Evolutionary conservation across 2,888 invertebrate species (phyloP).

Genomic region (Cosmorhoe ocellata): DNA sequence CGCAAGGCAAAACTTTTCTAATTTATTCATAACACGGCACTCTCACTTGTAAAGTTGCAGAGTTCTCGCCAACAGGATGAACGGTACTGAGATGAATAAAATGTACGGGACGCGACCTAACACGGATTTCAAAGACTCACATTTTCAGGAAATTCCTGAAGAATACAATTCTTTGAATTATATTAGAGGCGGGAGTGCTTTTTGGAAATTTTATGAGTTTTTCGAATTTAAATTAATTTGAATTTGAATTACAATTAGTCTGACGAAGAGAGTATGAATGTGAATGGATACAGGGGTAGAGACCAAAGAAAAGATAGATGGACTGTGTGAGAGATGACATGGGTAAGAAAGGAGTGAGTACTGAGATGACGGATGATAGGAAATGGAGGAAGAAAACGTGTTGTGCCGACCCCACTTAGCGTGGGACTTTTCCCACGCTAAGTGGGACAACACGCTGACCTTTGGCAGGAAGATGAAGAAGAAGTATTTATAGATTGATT

Average conservation of each 20-base stretch:
- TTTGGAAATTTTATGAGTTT: constrained; percentile 5
- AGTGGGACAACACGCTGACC: too few relatives aligned
- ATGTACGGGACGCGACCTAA: constrained; percentile 36
- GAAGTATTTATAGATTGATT: too few relatives aligned
- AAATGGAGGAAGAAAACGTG: too few relatives aligned
- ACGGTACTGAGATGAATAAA: constrained; percentile 58
- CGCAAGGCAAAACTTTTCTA: constrained; percentile 65
- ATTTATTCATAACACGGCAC: constrained; percentile 79
- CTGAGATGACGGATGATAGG: too few relatives aligned
- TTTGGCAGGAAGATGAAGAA: too few relatives aligned
- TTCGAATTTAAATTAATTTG: not conserved
- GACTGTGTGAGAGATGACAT: too few relatives aligned
- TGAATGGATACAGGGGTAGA: too few relatives aligned
- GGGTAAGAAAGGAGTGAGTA: too few relatives aligned
- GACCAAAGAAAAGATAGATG: too few relatives aligned
- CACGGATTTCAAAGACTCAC: constrained; percentile 16
- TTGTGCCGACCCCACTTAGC: too few relatives aligned
- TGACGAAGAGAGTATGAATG: too few relatives aligned
- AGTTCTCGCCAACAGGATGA: constrained; percentile 72
- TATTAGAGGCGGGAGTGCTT: constrained; percentile 8
- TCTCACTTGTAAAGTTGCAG: constrained; percentile 64
- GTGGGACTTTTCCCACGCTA: too few relatives aligned
- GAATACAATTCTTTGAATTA: constrained; percentile 15
- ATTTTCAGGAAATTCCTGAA: constrained; percentile 10
- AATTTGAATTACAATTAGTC: not conserved